Evolutionary conservation across 2,797 vertebrate genomes (phyloP), one percentile per base, ranked within the genome.

Genomic region (Oreochromis mossambicus): DNA sequence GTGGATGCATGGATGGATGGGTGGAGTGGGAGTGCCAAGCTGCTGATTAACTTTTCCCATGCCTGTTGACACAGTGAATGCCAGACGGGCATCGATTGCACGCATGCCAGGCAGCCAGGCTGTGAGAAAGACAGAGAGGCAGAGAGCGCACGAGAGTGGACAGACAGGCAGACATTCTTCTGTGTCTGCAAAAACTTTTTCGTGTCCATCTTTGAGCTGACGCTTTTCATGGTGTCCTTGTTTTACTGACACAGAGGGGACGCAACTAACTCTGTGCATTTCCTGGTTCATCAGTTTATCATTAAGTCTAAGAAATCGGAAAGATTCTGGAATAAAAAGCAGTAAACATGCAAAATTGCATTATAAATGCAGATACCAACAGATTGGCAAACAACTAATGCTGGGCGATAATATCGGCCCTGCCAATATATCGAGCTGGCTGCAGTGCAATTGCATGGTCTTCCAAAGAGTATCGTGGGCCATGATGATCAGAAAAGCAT

Each of bases 31-130:
- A 90, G 90, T 85, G 86, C 85, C 90, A 87, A 81, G 86, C 86
- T 79, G 89, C 17, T 89, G 91, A 92, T 89, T 70, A 92, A 91
- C 88, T 92, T 93, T 94, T 95, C 94, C 92, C 92, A 94, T 86
- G 92, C 81, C 19, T 94, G 94, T 91, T 95, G 92, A 94, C 83
- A 91, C 82, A 83, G 89, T 43, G 61, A 19, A 90, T 90, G 91
- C 92, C 92, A 92, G 90, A 85, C 14, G 87, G 90, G 92, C 92
- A 94, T 87, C 24, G 76, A 86, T 8, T 87, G 84, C 91, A 93
- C 81, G 92, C 93, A 94, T 93, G 91, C 92, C 90, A 83, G 86
- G 92, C 87, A 92, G 89, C 1, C 88, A 88, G 85, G 87, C 77
- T 84, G 92, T 89, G 91, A 92, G 90, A 92, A 83, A 87, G 68